Conservation (phyloP, 2,888 invertebrate genomes). For the Tetheella fluctuosa region DNA sequence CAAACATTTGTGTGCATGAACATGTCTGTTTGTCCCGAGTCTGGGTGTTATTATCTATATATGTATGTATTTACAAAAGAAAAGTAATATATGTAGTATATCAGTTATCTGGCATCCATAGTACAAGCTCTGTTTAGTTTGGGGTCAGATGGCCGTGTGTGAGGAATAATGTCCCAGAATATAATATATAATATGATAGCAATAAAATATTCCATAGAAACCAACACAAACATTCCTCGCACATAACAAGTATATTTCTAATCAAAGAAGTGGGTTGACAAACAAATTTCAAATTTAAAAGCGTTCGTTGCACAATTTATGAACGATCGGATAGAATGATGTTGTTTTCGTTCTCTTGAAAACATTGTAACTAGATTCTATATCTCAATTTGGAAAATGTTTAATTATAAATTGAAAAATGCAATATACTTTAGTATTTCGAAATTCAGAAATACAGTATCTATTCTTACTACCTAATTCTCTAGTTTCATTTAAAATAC, state of each 20-base stretch:
- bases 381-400: background rate
- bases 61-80: too few species aligned
- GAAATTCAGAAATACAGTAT: too few species aligned
- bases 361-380: background rate
- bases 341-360: background rate
- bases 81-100: too few species aligned
- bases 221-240: slow-evolving; percentile 1
- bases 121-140: too few species aligned
- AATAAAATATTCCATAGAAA: background rate
- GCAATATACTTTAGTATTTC: background rate
- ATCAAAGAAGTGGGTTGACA: background rate
- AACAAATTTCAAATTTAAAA: slow-evolving; percentile 13
- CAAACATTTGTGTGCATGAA: too few species aligned
- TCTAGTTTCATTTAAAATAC: too few species aligned
- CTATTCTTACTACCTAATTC: too few species aligned
- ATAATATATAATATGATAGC: background rate
- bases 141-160: too few species aligned
- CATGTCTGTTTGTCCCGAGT: too few species aligned
- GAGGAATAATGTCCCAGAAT: background rate
- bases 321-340: background rate
- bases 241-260: background rate
- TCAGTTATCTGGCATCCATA: too few species aligned
- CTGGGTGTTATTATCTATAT: too few species aligned
- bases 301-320: slow-evolving; percentile 8
- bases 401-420: background rate